Conservation (phyloP, 37 sponge, comb jelly and placozoan genomes). For the Bolinopsis microptera region DNA sequence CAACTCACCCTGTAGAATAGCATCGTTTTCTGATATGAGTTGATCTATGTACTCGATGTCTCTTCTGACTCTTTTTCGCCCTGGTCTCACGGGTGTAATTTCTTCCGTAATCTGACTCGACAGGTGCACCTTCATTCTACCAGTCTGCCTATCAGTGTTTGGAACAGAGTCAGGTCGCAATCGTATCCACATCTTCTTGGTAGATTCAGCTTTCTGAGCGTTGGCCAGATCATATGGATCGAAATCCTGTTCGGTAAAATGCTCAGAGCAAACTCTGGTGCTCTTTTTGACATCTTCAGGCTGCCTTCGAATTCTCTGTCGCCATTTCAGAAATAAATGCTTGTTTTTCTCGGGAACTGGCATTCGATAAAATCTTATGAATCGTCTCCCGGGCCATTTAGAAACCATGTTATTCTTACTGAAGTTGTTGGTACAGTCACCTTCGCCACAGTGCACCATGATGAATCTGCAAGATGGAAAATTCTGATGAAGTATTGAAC, state of each 20-base stretch:
- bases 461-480: no score
- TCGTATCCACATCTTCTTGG: background rate
- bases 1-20: no score
- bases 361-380: background rate
- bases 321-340: background rate
- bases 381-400: background rate
- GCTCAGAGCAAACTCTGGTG: conserved; percentile 25
- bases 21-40: background rate
- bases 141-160: background rate
- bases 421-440: background rate
- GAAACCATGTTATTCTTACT: conserved; percentile 1
- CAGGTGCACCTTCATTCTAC: background rate
- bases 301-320: background rate
- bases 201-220: background rate
- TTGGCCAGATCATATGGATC: background rate
- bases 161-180: background rate
- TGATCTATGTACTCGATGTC: conserved; percentile 5
- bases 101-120: background rate
- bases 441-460: conserved; percentile 22
- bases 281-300: background rate
- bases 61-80: background rate
- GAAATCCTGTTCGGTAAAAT: background rate
- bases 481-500: no score
- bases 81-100: background rate
- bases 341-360: background rate